Percentiles rank a stretch among this genome's conserved stretches.
Evolutionary conservation across 2,888 invertebrate genomes (phyloP).

Genomic region (Drosophila yooni): DNA sequence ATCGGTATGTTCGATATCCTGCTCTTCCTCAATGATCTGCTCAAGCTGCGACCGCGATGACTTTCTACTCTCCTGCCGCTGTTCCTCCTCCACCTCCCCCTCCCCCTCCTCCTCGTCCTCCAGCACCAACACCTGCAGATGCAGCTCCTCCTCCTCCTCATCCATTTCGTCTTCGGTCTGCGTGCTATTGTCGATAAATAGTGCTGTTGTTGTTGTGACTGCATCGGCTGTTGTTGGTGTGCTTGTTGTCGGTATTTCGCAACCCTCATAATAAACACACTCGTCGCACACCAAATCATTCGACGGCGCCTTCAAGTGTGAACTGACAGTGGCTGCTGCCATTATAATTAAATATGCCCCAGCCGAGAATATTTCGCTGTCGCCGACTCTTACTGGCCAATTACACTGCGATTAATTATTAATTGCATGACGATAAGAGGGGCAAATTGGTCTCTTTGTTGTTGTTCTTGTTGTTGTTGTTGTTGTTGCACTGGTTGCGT

Average conservation of each 20-base stretch:
- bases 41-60: constrained; percentile 28
- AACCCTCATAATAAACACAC: constrained; percentile 64
- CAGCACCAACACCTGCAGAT: constrained; percentile 3
- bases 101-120: constrained; percentile 44
- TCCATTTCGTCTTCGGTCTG: constrained; percentile 61
- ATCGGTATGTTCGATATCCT: constrained; percentile 5
- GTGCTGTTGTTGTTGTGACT: constrained; percentile 33
- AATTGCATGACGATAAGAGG: constrained; percentile 26
- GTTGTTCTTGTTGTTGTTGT: constrained; percentile 14
- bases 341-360: constrained; percentile 41
- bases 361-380: constrained; percentile 13
- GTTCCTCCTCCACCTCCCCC: constrained; percentile 13
- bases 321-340: constrained; percentile 74
- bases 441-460: constrained; percentile 21
- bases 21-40: constrained; percentile 52
- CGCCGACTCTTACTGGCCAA: constrained; percentile 15
- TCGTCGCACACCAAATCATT: constrained; percentile 57
- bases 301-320: constrained; percentile 57
- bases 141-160: constrained; percentile 17
- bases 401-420: constrained; percentile 27
- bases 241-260: constrained; percentile 29
- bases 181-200: constrained; percentile 75
- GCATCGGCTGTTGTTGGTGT: constrained; percentile 6
- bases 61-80: constrained; percentile 12
- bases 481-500: constrained; percentile 22